Percentiles rank a stretch among this genome's conserved stretches.
These are phyloP conservation scores for Megaleporinus macrocephalus DNA, from an alignment of 2,113 vertebrate genomes.

Conservation along the genomic window DNA sequence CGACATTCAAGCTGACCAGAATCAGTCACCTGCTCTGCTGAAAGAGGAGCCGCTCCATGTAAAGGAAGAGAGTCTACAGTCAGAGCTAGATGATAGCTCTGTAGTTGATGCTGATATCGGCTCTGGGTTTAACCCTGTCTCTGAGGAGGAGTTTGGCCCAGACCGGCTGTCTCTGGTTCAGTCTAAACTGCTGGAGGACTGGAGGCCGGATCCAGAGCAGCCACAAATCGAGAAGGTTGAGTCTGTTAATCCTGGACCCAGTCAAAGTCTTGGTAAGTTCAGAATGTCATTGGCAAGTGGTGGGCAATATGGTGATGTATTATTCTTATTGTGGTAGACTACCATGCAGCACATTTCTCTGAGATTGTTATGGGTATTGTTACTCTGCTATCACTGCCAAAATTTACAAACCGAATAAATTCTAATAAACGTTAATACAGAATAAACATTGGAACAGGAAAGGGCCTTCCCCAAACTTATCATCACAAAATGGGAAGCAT, in stretches of 20 bases:
- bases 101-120: slow-evolving; percentile 9
- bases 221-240: slow-evolving; percentile 49
- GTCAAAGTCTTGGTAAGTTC: slow-evolving; percentile 60
- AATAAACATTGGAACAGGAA: too few species aligned
- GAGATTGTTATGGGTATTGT: too few species aligned
- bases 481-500: too few species aligned
- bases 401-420: too few species aligned
- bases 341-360: too few species aligned
- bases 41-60: slow-evolving; percentile 48
- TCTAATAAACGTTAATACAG: too few species aligned
- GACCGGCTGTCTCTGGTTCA: slow-evolving; percentile 63
- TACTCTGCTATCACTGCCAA: too few species aligned
- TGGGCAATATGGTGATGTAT: too few species aligned
- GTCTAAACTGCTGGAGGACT: slow-evolving; percentile 67
- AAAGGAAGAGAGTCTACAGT: slow-evolving; percentile 65
- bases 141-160: slow-evolving; percentile 61
- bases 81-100: slow-evolving; percentile 36
- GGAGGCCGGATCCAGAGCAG: slow-evolving; percentile 63
- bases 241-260: slow-evolving; percentile 32
- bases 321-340: too few species aligned
- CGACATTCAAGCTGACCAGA: slow-evolving; percentile 18
- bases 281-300: too few species aligned
- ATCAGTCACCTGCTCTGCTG: background rate
- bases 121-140: slow-evolving; percentile 47
- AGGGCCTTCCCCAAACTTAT: too few species aligned